Evolutionary conservation across 1,140 invertebrate genomes (phyloP), one percentile per base, ranked within the genome.

Genomic region (Drosophila nebulosa): DNA sequence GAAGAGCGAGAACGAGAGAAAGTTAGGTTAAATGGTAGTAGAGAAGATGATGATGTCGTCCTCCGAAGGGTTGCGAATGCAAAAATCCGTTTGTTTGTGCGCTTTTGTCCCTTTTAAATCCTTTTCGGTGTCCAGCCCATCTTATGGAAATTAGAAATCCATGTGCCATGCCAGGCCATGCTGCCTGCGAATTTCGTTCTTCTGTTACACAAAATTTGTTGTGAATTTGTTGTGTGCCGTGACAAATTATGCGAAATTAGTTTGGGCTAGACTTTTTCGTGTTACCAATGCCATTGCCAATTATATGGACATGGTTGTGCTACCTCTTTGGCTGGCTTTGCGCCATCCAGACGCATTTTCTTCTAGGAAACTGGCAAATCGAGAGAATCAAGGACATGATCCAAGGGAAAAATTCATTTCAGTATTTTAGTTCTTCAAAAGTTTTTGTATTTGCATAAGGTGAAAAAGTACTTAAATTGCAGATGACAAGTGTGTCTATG

Each of bases 221-320:
- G 24, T 67, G 67, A 64, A 80, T 75, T 79, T 79, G 71, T 79
- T 77, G n/a, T 79, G 79, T 88, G 79, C 84, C 52, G 84, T 88
- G 84, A 88, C 84, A 90, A 88, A 88, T 88, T 89, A 88, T 80
- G 80, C 39, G 60, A 89, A 88, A 88, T 88, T 88, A 79, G 83
- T 71, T 14, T 74, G n/a, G 74, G 60, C 74, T 64, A 69, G 64
- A 51, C 67, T 71, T 79, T 78, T 79, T 78, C 58, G 71, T 69
- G n/a, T 67, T 62, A 64, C 75, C 79, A 68, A 79, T 84, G 58
- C 67, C 39, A 46, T 46, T 46, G 39, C 39, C 16, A 42, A 6
- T 42, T 42, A 9, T 30, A 30, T 30, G 27, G 2, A 30, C 2
- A 30, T 30, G 27, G 27, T 2, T 9, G 7, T 9, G 27, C 27